phyloP scores from a whole-genome alignment of 2,113 vertebrate species.

The Eudyptes chrysolophus region DNA sequence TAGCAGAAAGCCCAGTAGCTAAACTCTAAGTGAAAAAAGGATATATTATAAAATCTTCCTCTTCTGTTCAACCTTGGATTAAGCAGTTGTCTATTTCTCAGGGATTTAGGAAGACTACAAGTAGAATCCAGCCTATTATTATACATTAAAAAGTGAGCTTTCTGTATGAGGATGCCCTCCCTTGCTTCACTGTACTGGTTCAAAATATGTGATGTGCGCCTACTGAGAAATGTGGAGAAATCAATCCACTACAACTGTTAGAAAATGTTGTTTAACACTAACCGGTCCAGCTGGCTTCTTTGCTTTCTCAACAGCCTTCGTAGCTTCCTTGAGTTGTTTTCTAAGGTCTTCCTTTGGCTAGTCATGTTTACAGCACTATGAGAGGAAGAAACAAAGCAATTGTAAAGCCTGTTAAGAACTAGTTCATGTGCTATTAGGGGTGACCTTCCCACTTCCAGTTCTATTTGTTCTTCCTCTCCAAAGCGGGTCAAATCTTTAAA shows the following conservation, averaged over 20 bases:
- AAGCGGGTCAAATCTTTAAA: slow-evolving; percentile 43
- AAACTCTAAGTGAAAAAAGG: background rate
- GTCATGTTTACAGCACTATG: slow-evolving; percentile 77
- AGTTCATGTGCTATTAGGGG: slow-evolving; percentile 67
- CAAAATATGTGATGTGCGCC: background rate
- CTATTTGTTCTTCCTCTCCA: slow-evolving; percentile 79
- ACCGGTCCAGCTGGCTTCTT: slow-evolving; percentile 80
- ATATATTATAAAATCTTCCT: background rate
- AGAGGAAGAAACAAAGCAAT: slow-evolving; percentile 84
- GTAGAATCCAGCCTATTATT: background rate
- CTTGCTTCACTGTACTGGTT: background rate
- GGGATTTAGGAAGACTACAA: background rate
- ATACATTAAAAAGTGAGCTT: slow-evolving; percentile 13
- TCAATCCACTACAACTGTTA: background rate
- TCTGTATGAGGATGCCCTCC: background rate
- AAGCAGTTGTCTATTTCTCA: background rate
- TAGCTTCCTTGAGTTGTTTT: slow-evolving; percentile 86
- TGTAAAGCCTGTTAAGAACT: slow-evolving; percentile 73
- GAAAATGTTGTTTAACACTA: slow-evolving; percentile 56
- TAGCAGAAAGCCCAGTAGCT: background rate
- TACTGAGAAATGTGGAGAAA: background rate
- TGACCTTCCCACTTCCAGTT: slow-evolving; percentile 79
- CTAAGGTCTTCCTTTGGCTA: slow-evolving; percentile 79
- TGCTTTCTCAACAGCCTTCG: slow-evolving; percentile 81
- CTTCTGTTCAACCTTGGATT: background rate